Evolutionary conservation across 2,888 invertebrate genomes (phyloP).

Genomic region (Lathronympha strigana): DNA sequence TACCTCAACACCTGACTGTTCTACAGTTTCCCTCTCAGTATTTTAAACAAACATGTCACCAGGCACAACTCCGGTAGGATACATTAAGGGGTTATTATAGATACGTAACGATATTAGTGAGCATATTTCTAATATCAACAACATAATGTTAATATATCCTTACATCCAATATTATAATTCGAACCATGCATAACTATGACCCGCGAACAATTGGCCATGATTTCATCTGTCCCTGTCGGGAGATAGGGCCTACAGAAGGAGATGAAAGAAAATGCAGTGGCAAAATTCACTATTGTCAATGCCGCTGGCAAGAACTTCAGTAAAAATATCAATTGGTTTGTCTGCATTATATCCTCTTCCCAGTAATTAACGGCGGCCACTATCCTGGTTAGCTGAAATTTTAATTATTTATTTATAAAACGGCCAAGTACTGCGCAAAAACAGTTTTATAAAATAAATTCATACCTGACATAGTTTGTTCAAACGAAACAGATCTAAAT

Average conservation of each 20-base stretch:
- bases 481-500: slow-evolving; percentile 68
- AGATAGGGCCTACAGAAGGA: slow-evolving; percentile 61
- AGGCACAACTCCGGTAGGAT: no score
- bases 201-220: slow-evolving; percentile 66
- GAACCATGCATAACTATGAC: slow-evolving; percentile 51
- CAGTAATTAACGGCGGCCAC: slow-evolving; percentile 70
- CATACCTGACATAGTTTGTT: slow-evolving; percentile 73
- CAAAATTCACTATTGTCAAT: slow-evolving; percentile 68
- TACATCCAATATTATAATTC: slow-evolving; percentile 56
- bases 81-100: no score
- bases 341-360: slow-evolving; percentile 72
- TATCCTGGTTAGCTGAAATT: slow-evolving; percentile 68
- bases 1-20: no score
- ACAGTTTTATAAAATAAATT: background rate
- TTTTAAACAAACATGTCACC: no score
- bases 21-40: no score
- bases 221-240: slow-evolving; percentile 42
- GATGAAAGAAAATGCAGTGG: slow-evolving; percentile 66
- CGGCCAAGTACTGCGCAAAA: background rate
- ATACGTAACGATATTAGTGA: no score
- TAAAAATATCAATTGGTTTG: slow-evolving; percentile 66
- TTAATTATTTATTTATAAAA: slow-evolving; percentile 3
- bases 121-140: no score
- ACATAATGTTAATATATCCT: slow-evolving; percentile 45
- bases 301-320: slow-evolving; percentile 73